Base-by-base conservation (phyloP, 2,888 invertebrate species). In the Temnothorax ravouxi region DNA sequence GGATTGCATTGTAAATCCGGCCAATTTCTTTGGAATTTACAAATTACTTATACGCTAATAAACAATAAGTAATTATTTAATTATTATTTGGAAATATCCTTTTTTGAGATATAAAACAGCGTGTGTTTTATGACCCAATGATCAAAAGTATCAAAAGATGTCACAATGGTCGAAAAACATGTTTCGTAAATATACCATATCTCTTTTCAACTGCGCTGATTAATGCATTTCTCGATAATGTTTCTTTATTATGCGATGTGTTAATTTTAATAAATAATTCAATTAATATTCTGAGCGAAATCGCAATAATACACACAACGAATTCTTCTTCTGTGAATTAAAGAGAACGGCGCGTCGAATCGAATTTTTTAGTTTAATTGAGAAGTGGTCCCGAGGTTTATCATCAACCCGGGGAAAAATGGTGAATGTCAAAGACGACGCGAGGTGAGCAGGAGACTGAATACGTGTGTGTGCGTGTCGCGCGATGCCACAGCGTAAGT, bases 401-500 rank as follows among this genome's bases (percentile, higher is more conserved):
- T 15, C 8, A 13, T 25, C 25, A 38, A 44, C n/a, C 11, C 0
- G 76, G 77, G 44, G 50, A 83, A 88, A 74, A 76, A 88, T 79
- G 88, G 52, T 41, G 69, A 66, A 64, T 52, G 76, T 62, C 15
- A 11, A 59, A 34, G 18, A 59, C 69, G 50, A 56, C 44, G 52
- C 67, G 64, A 47, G 61, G 71, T 47, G 88, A 77, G 79, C 64
- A 81, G 52, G 75, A 44, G 79, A 56, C 29, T 76, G 69, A 29
- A 52, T 3, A n/a, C n/a, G 52, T 41, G 61, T 44, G 62, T 71
- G 71, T n/a, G 80, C 18, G 47, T 71, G 71, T 15, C 62, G 52
- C 85, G 88, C 86, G 81, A 93, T 93, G 93, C 92, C 93, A 82
- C 92, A 91, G 82, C 91, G 91, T 72, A 93, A 87, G 84, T 92